A percentile compares a stretch with the other conserved stretches of the same genome.
Conservation (phyloP, 2,113 vertebrate genomes). For the Cathartes aura region DNA sequence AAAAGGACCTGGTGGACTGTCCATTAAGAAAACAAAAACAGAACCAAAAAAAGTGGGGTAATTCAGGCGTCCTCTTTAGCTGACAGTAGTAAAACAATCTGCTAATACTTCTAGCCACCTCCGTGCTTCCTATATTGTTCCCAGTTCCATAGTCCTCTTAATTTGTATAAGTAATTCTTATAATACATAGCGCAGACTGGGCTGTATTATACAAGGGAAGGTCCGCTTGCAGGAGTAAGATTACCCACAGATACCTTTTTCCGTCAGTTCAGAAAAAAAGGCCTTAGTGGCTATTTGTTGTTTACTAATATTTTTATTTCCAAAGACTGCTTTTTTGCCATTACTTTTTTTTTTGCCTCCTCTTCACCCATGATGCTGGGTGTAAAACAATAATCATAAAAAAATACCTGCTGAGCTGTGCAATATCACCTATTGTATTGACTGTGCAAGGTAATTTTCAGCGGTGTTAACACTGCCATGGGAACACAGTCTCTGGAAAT, state of each 20-base stretch:
- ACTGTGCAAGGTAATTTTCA: background rate
- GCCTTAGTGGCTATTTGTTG: background rate
- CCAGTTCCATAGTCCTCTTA: background rate
- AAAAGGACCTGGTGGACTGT: background rate
- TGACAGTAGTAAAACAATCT: constrained; percentile 14
- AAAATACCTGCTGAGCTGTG: background rate
- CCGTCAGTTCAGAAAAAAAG: background rate
- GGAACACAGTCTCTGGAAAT: background rate
- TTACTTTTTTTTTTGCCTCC: background rate
- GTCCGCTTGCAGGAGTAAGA: background rate
- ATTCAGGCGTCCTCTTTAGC: background rate
- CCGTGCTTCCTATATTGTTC: background rate
- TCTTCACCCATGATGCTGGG: background rate
- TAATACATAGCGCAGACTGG: background rate
- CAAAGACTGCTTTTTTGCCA: background rate
- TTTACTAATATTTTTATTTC: background rate
- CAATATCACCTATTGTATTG: background rate
- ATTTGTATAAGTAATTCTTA: background rate
- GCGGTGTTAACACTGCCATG: background rate
- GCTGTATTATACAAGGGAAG: background rate
- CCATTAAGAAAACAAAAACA: background rate
- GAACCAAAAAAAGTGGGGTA: background rate
- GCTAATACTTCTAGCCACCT: background rate
- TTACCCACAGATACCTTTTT: background rate
- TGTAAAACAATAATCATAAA: background rate